Percentiles rank a stretch among this genome's conserved stretches.
phyloP scores from a whole-genome alignment of 1,140 invertebrate genomes.

The Bombyx mori region ASM3026992v2 NC_085115.1:2581501-2582000 shows the following conservation, averaged over 20 bases:
- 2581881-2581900: slow-evolving; percentile 42
- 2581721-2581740: slow-evolving; percentile 53
- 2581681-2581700: slow-evolving; percentile 43
- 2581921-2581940: slow-evolving; percentile 43
- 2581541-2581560: slow-evolving; percentile 1
- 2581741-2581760: slow-evolving; percentile 40
- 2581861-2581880: slow-evolving; percentile 39
- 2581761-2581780: slow-evolving; percentile 43
- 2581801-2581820: slow-evolving; percentile 50
- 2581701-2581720: slow-evolving; percentile 46
- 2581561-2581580: slow-evolving; percentile 2
- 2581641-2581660: slow-evolving; percentile 16
- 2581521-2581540: slow-evolving; percentile 8
- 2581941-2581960: slow-evolving; percentile 27
- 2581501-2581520: slow-evolving; percentile 7
- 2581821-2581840: slow-evolving; percentile 51
- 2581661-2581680: slow-evolving; percentile 16
- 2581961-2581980: slow-evolving; percentile 23
- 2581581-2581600: background rate
- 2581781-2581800: slow-evolving; percentile 51
- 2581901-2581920: slow-evolving; percentile 58
- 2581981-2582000: no score
- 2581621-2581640: background rate
- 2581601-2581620: background rate
- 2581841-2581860: slow-evolving; percentile 33